phyloP scores from a whole-genome alignment of 2,888 invertebrate genomes.

The Sinhomidia bicolor region DNA sequence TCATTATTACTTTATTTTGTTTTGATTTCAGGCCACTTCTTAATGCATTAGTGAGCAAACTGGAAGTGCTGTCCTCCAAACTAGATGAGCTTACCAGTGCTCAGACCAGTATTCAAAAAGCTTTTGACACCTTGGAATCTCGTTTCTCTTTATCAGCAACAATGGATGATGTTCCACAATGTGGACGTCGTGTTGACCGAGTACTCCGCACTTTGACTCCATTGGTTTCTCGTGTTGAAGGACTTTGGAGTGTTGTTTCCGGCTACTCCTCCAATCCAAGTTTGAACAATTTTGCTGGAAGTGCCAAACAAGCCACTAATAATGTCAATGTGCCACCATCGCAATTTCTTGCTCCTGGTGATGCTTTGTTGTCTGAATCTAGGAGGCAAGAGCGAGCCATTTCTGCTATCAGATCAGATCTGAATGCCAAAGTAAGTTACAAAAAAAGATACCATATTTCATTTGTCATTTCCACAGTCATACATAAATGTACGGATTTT shows the following conservation, averaged over 20 bases:
- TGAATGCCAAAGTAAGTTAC: slow-evolving; percentile 77
- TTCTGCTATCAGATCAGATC: slow-evolving; percentile 79
- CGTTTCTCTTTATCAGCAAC: slow-evolving; percentile 76
- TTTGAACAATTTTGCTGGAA: slow-evolving; percentile 64
- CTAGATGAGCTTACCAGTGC: slow-evolving; percentile 76
- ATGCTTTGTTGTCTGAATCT: slow-evolving; percentile 78
- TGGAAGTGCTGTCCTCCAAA: slow-evolving; percentile 77
- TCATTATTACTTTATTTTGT: not conserved
- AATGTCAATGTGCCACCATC: slow-evolving; percentile 76
- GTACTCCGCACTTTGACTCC: slow-evolving; percentile 79
- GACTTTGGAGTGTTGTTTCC: slow-evolving; percentile 79
- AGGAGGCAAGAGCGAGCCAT: slow-evolving; percentile 80
- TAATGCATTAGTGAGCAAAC: slow-evolving; percentile 76
- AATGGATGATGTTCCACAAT: slow-evolving; percentile 78
- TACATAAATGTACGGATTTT: not conserved
- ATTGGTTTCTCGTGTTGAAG: slow-evolving; percentile 79
- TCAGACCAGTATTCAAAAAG: slow-evolving; percentile 79
- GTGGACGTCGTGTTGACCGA: slow-evolving; percentile 79
- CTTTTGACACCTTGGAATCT: slow-evolving; percentile 78
- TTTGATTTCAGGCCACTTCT: slow-evolving; percentile 75
- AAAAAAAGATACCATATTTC: not conserved
- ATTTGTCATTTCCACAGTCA: too few species aligned
- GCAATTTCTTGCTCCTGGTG: slow-evolving; percentile 77
- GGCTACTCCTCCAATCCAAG: slow-evolving; percentile 66
- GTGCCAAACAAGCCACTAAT: slow-evolving; percentile 63